Evolutionary conservation across 1,140 invertebrate species (phyloP), one percentile per base, ranked within the genome.

Genomic region (Papilio xuthus): DNA sequence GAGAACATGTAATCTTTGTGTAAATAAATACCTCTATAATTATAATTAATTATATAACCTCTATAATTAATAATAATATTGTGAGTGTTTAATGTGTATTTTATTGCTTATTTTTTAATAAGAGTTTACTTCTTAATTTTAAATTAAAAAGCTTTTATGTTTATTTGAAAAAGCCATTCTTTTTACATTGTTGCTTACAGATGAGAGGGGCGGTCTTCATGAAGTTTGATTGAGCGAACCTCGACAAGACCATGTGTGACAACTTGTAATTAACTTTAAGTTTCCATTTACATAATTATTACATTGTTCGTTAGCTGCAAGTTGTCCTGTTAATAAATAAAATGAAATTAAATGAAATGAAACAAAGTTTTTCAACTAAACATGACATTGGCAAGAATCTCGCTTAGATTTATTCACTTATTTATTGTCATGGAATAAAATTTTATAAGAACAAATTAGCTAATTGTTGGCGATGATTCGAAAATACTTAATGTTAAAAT

Each of bases 181-280:
- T 18, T 67, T 23, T 26, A 60, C 56, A 26, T 60, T 60, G 56
- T 60, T 60, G 56, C 26, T 67, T 67, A 67, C 15, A 15, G 60
- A 67, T 28, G 26, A 67, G 4, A 67, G 60, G 60, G 32, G 26
- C 26, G 60, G 60, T 32, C 60, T 9, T 28, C 26, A 26, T 26
- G 56, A 60, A 60, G 20, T 67, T 28, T 67, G 26, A 67, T 67
- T 26, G 60, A 67, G 60, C n/a, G n/a, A n/a, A n/a, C n/a, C n/a
- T n/a, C n/a, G n/a, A n/a, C n/a, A n/a, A n/a, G n/a, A n/a, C n/a
- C n/a, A n/a, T n/a, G n/a, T n/a, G n/a, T n/a, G n/a, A n/a, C n/a
- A n/a, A n/a, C n/a, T n/a, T n/a, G n/a, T n/a, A n/a, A n/a, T n/a
- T n/a, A n/a, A n/a, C n/a, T n/a, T n/a, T n/a, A n/a, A n/a, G n/a